Base-by-base conservation (phyloP, 2,888 invertebrate species). In the Parasteatoda lunata region DNA sequence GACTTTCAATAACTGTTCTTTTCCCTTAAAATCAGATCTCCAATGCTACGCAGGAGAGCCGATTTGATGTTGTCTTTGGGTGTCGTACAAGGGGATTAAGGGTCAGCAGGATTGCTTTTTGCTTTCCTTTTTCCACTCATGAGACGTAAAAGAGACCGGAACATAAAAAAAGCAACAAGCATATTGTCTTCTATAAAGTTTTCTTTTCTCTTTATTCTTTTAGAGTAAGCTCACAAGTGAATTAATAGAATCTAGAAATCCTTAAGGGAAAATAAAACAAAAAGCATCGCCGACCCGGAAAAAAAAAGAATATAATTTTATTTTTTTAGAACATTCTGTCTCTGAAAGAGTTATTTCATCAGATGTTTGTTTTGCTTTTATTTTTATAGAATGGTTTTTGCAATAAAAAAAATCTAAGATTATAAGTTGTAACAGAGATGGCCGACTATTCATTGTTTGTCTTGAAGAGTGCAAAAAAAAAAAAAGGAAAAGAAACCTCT, bases 1-100 rank as follows among this genome's bases (percentile, higher is more conserved):
- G 68, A 73, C 72, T 84, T 84, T 84, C 84, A 84, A 84, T 84
- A 84, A 84, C 84, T 66, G 77, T 77, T 84, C 59, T 84, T 75
- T 81, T 81, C 73, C 66, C 51, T 68, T 71, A 81, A 81, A 81
- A 81, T 81, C 81, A 75, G 81, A 81, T 81, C 75, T 65, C 48
- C 81, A 49, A 69, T 69, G 59, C 75, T 66, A 52, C 59, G 45
- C 66, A 54, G 47, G 66, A 52, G 75, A 81, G 81, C 75, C 81
- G 75, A 81, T 75, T 81, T 75, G 66, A 13, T 81, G 81, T 75
- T 81, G 80, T 80, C 68, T 66, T 81, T 48, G n/a, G 66, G 75
- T 66, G 65, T 64, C n/a, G 47, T 30, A 13, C 65, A 45, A 52
- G n/a, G 47, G 72, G 65, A 73, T 80, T 71, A 81, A 49, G 81